phyloP scores from a whole-genome alignment of 2,888 invertebrate species.

The Boloria selene region DNA sequence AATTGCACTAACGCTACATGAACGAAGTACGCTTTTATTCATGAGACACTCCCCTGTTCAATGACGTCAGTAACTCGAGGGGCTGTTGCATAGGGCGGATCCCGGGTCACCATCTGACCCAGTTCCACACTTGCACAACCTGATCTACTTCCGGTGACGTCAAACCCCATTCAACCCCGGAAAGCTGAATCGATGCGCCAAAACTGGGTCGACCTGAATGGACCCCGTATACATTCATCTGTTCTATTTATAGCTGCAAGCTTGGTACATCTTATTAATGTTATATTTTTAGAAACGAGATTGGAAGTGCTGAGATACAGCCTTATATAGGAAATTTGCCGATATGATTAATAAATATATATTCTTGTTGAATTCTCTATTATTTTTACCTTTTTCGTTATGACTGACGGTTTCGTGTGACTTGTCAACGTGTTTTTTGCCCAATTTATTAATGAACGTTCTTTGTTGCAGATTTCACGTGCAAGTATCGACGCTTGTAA shows the following conservation, averaged over 20 bases:
- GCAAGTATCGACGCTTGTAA: slow-evolving; percentile 99
- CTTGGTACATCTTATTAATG: slow-evolving; percentile 41
- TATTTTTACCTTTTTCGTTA: background rate
- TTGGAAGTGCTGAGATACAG: background rate
- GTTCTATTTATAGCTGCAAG: slow-evolving; percentile 63
- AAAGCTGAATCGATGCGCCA: slow-evolving; percentile 72
- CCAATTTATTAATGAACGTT: background rate
- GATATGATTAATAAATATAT: background rate
- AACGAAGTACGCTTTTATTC: slow-evolving; percentile 8
- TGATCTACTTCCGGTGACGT: slow-evolving; percentile 76
- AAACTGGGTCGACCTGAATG: slow-evolving; percentile 76
- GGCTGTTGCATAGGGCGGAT: slow-evolving; percentile 46
- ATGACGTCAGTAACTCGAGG: slow-evolving; percentile 37
- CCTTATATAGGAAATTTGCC: too few relatives aligned
- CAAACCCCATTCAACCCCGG: slow-evolving; percentile 74
- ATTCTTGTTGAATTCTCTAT: background rate
- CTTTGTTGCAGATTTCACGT: slow-evolving; percentile 91
- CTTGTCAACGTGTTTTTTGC: background rate
- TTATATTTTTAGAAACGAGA: slow-evolving; percentile 44
- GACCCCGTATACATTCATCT: slow-evolving; percentile 66
- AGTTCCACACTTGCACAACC: slow-evolving; percentile 69
- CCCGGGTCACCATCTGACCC: slow-evolving; percentile 60
- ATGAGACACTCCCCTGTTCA: slow-evolving; percentile 32
- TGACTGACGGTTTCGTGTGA: background rate
- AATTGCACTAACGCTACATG: slow-evolving; percentile 8